Evolutionary conservation across 2,888 invertebrate genomes (phyloP).

Genomic region (Machimus atricapillus): DNA sequence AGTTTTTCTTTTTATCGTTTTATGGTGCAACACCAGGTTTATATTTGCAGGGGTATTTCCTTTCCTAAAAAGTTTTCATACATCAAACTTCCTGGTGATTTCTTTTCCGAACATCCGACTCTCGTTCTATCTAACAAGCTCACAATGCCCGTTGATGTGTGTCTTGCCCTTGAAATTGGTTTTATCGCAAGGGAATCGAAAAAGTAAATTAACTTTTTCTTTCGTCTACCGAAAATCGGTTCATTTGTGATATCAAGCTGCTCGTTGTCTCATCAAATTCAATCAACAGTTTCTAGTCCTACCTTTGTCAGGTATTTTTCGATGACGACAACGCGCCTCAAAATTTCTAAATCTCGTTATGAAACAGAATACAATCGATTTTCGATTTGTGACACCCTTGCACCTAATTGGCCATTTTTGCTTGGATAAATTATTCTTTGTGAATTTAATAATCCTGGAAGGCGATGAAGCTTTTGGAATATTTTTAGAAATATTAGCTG

Average conservation of each 20-base stretch:
- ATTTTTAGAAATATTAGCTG: background rate
- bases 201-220: background rate
- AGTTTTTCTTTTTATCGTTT: background rate
- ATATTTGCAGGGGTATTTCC: background rate
- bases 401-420: background rate
- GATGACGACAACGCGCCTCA: background rate
- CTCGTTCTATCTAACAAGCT: background rate
- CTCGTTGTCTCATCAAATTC: background rate
- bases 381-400: background rate
- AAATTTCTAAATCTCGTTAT: background rate
- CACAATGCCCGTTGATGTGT: background rate
- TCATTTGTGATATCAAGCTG: background rate
- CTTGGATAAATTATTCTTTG: background rate
- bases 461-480: background rate
- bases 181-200: background rate
- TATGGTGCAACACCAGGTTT: background rate
- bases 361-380: background rate
- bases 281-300: background rate
- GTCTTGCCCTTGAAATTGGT: background rate
- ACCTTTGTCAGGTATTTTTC: background rate
- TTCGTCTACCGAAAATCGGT: background rate
- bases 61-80: background rate
- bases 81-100: background rate
- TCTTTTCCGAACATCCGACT: background rate
- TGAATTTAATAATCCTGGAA: background rate